A percentile compares a stretch with the other conserved stretches of the same genome.
phyloP scores from a whole-genome alignment of 1,140 invertebrate genomes.

The Plectus sambesii region DNA sequence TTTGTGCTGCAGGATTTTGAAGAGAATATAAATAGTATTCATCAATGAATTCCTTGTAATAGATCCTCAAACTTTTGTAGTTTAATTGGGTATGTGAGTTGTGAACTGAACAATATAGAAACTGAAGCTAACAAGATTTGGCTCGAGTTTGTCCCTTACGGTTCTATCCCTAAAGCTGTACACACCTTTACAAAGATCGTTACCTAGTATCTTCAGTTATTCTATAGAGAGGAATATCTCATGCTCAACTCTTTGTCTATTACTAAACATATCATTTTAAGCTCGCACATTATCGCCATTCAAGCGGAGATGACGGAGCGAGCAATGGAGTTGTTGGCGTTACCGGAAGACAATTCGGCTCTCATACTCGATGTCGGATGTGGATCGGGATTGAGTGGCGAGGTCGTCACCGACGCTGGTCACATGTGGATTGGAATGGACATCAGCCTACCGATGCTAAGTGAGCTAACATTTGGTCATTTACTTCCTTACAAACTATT shows the following conservation, averaged over 20 bases:
- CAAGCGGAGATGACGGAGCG: constrained; percentile 85
- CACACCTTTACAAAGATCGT: too few species aligned
- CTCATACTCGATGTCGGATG: constrained; percentile 90
- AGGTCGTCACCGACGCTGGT: constrained; percentile 75
- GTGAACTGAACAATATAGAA: too few species aligned
- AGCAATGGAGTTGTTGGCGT: constrained; percentile 74
- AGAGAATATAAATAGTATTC: too few species aligned
- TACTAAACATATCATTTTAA: constrained; percentile 53
- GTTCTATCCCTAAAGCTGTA: too few species aligned
- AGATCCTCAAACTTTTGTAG: too few species aligned
- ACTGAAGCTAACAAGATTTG: too few species aligned
- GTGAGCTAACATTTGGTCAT: constrained; percentile 46
- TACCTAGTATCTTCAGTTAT: constrained; percentile 6
- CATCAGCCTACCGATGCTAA: constrained; percentile 80
- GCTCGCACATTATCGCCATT: constrained; percentile 88
- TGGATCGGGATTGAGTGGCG: constrained; percentile 89
- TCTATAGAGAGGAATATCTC: not conserved
- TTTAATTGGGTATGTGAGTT: too few species aligned
- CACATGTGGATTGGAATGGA: constrained; percentile 91
- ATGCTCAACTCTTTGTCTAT: constrained; percentile 13
- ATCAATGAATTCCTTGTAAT: too few species aligned
- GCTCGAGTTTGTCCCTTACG: too few species aligned
- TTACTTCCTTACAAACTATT: not conserved
- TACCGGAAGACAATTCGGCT: constrained; percentile 69
- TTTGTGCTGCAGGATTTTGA: too few species aligned